Evolutionary conservation across 2,888 invertebrate species (phyloP).

Genomic region (Atrina japonica): DNA sequence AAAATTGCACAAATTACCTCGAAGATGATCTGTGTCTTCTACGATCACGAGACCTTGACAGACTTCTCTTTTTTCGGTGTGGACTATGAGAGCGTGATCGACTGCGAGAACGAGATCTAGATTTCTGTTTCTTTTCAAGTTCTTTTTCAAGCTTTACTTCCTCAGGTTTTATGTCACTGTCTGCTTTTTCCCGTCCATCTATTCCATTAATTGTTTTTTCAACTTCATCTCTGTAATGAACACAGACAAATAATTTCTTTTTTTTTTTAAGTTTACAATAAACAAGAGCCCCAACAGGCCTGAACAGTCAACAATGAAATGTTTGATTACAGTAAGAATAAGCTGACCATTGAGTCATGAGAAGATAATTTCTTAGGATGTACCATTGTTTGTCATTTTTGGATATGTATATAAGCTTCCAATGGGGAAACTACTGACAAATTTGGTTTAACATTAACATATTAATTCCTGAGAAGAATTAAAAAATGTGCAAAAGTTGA

Average conservation of each 20-base stretch:
- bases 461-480: no score
- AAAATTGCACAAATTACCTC: background rate
- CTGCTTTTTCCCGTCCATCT: slow-evolving; percentile 44
- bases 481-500: no score
- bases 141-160: slow-evolving; percentile 37
- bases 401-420: no score
- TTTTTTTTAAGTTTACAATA: no score
- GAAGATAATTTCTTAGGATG: no score
- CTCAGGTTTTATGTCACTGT: slow-evolving; percentile 41
- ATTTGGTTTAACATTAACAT: no score
- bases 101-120: slow-evolving; percentile 27
- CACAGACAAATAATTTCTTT: background rate
- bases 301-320: no score
- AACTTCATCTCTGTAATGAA: slow-evolving; percentile 25
- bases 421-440: no score
- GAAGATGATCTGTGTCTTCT: slow-evolving; percentile 29
- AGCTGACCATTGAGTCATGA: no score
- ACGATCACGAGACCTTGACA: slow-evolving; percentile 50
- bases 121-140: slow-evolving; percentile 43
- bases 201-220: slow-evolving; percentile 40
- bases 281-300: no score
- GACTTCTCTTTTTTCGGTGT: slow-evolving; percentile 44
- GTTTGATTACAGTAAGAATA: no score
- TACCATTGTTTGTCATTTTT: no score
- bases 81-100: slow-evolving; percentile 44